Conservation (phyloP, 2,797 vertebrate species). For the Pitangus sulphuratus region DNA sequence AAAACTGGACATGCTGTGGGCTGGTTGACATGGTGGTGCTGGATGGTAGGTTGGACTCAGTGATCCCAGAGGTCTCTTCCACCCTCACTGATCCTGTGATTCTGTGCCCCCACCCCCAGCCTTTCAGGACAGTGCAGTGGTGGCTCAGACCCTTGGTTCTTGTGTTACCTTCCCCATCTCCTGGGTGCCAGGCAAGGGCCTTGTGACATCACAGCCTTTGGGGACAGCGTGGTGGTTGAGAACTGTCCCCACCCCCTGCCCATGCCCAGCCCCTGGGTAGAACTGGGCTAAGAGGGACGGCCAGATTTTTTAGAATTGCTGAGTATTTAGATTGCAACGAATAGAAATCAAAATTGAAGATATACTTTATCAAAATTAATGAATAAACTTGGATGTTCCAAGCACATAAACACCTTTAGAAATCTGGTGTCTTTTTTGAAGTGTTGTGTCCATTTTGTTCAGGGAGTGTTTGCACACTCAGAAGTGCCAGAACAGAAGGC, state of each 20-base stretch:
- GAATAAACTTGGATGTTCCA: background rate
- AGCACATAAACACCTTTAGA: background rate
- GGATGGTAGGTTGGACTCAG: rapidly evolving
- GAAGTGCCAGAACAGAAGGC: background rate
- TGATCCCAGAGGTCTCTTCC: background rate
- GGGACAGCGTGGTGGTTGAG: rapidly evolving
- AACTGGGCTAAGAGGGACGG: too few relatives aligned
- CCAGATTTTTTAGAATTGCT: background rate
- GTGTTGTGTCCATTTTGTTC: background rate
- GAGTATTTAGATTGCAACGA: background rate
- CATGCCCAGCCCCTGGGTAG: rapidly evolving
- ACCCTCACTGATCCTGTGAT: too few relatives aligned
- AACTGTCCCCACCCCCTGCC: background rate
- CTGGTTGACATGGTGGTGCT: too few relatives aligned
- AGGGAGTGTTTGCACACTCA: background rate
- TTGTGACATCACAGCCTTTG: background rate
- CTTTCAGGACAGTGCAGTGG: background rate
- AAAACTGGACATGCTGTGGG: too few relatives aligned
- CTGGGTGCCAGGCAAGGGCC: background rate
- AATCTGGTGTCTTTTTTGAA: background rate
- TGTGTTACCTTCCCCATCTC: background rate
- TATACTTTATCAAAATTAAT: background rate
- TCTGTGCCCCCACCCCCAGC: background rate
- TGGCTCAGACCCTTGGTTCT: background rate
- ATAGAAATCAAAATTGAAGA: background rate